Base-by-base conservation (phyloP, 1,140 invertebrate species). In the Musca vetustissima region DNA sequence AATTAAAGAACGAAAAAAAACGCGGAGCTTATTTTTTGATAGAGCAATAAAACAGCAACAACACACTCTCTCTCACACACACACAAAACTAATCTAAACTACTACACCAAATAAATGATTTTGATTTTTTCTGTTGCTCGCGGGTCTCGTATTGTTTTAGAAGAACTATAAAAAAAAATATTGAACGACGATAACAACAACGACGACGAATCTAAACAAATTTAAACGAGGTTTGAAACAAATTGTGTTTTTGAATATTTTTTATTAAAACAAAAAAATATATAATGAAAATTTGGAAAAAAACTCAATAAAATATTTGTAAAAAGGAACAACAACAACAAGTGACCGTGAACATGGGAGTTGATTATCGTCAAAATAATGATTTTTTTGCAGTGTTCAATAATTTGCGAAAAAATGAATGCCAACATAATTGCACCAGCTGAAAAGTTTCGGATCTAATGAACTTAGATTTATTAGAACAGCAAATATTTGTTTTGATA, bases 61-160 rank as follows among this genome's bases (percentile, higher is more conserved):
- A 43, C 11, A 43, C 36, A 43, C 36, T 43, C 36, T 43, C 36
- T 8, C 36, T 8, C 36, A 43, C 36, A 43, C 28, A 28, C 8
- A 43, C 36, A 1, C 6, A 43, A 43, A 43, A 43, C 9, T 32
- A 32, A 24, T 8, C 14, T 8, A 15, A 59, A 28, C 17, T 17
- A 61, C 36, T 36, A 61, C 32, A 11, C 13, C n/a, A 43, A 61
- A 61, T 25, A 43, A 61, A 36, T 11, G 28, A 43, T 61, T 61
- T 61, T 36, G 57, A 61, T 61, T 61, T 61, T 61, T 61, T 43
- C 36, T 61, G 57, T 61, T 61, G 28, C 57, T 36, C 57, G n/a
- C 3, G 36, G n/a, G n/a, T n/a, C n/a, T 57, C 22, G n/a, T 57
- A 57, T 57, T 61, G 57, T 61, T 61, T 61, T 59, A 21, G 15